phyloP scores from a whole-genome alignment of 2,888 invertebrate genomes.

The Acleris laterana region DNA sequence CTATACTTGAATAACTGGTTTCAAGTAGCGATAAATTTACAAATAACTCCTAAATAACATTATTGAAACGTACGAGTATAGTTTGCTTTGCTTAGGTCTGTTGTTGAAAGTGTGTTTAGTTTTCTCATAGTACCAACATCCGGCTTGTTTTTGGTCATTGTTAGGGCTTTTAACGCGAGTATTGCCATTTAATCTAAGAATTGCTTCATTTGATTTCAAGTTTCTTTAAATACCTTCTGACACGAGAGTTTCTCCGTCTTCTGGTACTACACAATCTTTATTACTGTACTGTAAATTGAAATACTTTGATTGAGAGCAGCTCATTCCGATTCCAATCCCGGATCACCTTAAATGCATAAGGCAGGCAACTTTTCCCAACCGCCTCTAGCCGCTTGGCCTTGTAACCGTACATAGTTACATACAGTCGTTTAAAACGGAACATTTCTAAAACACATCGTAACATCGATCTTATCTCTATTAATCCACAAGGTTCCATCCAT shows the following conservation, averaged over 20 bases:
- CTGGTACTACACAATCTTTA: no score
- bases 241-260: no score
- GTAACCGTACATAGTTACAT: not conserved
- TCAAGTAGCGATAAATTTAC: not conserved
- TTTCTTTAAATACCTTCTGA: no score
- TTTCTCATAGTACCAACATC: constrained; percentile 2
- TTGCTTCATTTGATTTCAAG: no score
- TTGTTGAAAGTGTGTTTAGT: constrained; percentile 16
- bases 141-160: not conserved
- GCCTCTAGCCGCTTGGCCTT: constrained; percentile 14
- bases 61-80: not conserved
- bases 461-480: constrained; percentile 14
- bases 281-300: not conserved
- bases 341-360: constrained; percentile 29
- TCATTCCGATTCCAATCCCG: constrained; percentile 3
- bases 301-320: not conserved
- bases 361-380: constrained; percentile 26
- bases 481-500: constrained; percentile 12
- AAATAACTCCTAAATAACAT: not conserved
- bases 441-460: constrained; percentile 21
- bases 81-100: constrained; percentile 14
- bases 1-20: not conserved
- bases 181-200: no score
- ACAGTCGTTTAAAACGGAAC: constrained; percentile 5
- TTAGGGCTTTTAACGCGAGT: not conserved